phyloP scores from a whole-genome alignment of 2,797 vertebrate genomes.

The Heteromormyrus szaboi region DNA sequence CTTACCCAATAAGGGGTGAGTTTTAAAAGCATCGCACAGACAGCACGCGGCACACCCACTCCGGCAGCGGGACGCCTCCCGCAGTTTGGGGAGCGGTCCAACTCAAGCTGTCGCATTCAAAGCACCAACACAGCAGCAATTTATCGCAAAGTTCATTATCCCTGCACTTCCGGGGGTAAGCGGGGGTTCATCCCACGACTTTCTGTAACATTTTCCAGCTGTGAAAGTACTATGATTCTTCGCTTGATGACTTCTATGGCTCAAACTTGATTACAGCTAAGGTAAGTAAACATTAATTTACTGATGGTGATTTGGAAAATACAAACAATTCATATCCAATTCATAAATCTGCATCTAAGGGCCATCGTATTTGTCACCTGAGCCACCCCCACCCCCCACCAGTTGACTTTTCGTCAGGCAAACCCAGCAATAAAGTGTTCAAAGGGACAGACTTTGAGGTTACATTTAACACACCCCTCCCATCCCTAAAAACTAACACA shows the following conservation, averaged over 20 bases:
- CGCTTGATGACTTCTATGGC: neutral
- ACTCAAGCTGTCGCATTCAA: neutral
- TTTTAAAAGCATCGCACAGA: neutral
- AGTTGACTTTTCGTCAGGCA: neutral
- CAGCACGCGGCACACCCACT: neutral
- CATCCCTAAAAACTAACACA: neutral
- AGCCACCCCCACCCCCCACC: neutral
- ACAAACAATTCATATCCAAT: neutral
- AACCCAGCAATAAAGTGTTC: neutral
- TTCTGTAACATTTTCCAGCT: neutral
- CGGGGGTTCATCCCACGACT: neutral
- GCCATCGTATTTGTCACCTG: neutral
- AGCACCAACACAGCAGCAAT: neutral
- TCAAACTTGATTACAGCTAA: neutral
- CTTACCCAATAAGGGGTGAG: neutral
- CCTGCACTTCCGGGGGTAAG: neutral
- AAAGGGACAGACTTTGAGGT: neutral
- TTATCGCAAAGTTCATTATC: neutral
- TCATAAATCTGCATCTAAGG: neutral
- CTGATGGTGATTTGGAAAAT: neutral
- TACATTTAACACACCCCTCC: neutral
- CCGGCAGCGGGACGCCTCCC: neutral
- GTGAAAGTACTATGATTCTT: neutral
- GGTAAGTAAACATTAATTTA: neutral
- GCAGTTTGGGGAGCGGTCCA: neutral